Conservation (phyloP, 2,888 invertebrate genomes). For the Sussaba pulchella region DNA sequence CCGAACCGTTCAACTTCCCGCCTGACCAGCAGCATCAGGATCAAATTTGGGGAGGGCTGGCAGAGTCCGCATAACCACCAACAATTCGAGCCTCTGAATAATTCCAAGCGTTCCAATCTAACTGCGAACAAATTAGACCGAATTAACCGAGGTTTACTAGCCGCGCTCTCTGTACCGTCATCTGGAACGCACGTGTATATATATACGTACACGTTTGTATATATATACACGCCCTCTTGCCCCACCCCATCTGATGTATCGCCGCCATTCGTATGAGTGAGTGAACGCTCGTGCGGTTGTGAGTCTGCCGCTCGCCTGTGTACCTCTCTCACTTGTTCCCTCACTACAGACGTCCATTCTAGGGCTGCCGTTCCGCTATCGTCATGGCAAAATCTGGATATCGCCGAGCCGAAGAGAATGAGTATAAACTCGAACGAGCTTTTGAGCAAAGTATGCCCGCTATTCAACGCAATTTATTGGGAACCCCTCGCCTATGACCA, state of each 20-base stretch:
- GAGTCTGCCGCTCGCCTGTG: slow-evolving; percentile 23
- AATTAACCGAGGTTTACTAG: slow-evolving; percentile 80
- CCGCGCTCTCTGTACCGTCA: slow-evolving; percentile 41
- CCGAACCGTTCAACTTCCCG: slow-evolving; percentile 62
- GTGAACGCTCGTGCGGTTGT: slow-evolving; percentile 66
- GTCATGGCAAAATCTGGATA: slow-evolving; percentile 45
- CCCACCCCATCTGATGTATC: slow-evolving; percentile 3
- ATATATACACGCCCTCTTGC: slow-evolving; percentile 3
- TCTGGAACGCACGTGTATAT: neutral
- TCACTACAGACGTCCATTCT: slow-evolving; percentile 46
- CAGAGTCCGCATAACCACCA: slow-evolving; percentile 81
- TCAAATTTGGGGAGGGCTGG: slow-evolving; percentile 64
- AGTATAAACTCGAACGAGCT: slow-evolving; percentile 1
- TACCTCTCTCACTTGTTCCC: slow-evolving; percentile 50
- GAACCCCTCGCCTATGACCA: slow-evolving; percentile 29
- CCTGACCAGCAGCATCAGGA: slow-evolving; percentile 54
- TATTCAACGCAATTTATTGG: slow-evolving; percentile 64
- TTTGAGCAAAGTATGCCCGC: slow-evolving; percentile 63
- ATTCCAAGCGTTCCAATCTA: slow-evolving; percentile 82
- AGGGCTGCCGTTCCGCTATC: slow-evolving; percentile 37
- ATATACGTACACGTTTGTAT: slow-evolving; percentile 3
- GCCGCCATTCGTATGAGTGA: slow-evolving; percentile 61
- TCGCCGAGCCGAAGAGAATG: slow-evolving; percentile 22
- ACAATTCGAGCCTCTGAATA: slow-evolving; percentile 82
- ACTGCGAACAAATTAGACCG: slow-evolving; percentile 83